Evolutionary conservation across 2,888 invertebrate genomes (phyloP).

Genomic region (Pseudoips prasinana): DNA sequence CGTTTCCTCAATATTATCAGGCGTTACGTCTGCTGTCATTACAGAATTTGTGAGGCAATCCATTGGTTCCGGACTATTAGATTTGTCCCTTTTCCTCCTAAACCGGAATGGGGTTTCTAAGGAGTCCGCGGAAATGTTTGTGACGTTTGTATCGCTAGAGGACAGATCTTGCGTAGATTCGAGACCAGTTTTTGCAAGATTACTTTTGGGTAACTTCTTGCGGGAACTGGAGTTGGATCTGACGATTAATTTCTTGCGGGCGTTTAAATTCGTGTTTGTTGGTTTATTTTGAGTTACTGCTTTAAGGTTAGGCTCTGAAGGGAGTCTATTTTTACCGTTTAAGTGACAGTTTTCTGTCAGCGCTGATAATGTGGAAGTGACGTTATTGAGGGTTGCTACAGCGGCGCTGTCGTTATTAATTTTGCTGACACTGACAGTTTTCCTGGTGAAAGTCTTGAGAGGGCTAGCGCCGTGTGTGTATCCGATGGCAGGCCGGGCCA

Average conservation of each 20-base stretch:
- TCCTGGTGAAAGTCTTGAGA: constrained; percentile 65
- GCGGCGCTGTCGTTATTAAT: constrained; percentile 52
- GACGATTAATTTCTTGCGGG: constrained; percentile 68
- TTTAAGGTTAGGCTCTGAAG: constrained; percentile 69
- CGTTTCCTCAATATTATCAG: constrained; percentile 70
- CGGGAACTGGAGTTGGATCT: constrained; percentile 68
- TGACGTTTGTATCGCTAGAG: constrained; percentile 75
- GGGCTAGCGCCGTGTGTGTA: constrained; percentile 66
- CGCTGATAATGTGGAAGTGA: constrained; percentile 69
- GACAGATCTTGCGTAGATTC: constrained; percentile 70
- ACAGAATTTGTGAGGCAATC: constrained; percentile 67
- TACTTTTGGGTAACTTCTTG: constrained; percentile 67
- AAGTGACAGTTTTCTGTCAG: constrained; percentile 73
- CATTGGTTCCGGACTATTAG: constrained; percentile 73
- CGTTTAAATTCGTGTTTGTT: constrained; percentile 41
- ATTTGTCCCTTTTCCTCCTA: constrained; percentile 71
- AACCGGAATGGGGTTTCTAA: constrained; percentile 72
- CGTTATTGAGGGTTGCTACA: constrained; percentile 53
- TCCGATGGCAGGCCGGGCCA: constrained; percentile 60
- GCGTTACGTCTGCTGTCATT: constrained; percentile 69
- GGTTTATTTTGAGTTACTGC: constrained; percentile 44
- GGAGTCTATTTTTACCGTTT: constrained; percentile 69
- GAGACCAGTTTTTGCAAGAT: constrained; percentile 49
- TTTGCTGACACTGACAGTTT: constrained; percentile 49
- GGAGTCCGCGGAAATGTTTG: constrained; percentile 73